These are phyloP conservation scores for Calameuta pallipes DNA, from an alignment of 2,888 invertebrate genomes.

Conservation along the genomic window DNA sequence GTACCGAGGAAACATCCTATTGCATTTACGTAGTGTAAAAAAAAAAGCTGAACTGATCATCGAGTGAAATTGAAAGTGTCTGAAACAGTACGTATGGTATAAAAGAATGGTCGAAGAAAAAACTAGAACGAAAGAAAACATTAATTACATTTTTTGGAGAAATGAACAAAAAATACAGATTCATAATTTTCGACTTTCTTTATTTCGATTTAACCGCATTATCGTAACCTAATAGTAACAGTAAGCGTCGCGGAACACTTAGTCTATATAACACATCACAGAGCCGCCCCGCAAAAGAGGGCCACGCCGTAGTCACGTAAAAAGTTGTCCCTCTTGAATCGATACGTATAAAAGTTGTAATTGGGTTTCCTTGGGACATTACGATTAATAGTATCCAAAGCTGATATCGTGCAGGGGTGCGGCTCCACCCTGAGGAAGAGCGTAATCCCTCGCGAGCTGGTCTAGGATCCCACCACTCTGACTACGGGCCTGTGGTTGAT, in stretches of 20 bases:
- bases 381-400: slow-evolving; percentile 79
- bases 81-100: neutral
- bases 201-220: slow-evolving; percentile 18
- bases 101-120: neutral
- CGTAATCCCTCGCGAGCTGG: slow-evolving; percentile 84
- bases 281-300: slow-evolving; percentile 14
- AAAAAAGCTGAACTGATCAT: neutral
- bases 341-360: neutral
- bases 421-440: slow-evolving; percentile 77
- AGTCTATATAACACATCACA: slow-evolving; percentile 20
- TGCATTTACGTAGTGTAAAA: neutral
- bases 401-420: slow-evolving; percentile 84
- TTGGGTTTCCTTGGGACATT: slow-evolving; percentile 58
- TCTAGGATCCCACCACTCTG: slow-evolving; percentile 76
- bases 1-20: neutral
- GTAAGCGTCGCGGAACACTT: slow-evolving; percentile 14
- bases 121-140: slow-evolving; percentile 4
- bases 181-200: neutral
- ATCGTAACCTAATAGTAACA: slow-evolving; percentile 11
- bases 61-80: neutral
- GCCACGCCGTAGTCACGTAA: slow-evolving; percentile 5
- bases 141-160: neutral
- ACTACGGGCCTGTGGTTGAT: slow-evolving; percentile 57
- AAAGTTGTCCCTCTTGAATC: slow-evolving; percentile 2
- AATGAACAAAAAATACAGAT: neutral